A percentile compares a stretch with the other conserved stretches of the same genome.
phyloP scores from a whole-genome alignment of 1,140 invertebrate genomes.

The Geopemphigus sp. region DNA sequence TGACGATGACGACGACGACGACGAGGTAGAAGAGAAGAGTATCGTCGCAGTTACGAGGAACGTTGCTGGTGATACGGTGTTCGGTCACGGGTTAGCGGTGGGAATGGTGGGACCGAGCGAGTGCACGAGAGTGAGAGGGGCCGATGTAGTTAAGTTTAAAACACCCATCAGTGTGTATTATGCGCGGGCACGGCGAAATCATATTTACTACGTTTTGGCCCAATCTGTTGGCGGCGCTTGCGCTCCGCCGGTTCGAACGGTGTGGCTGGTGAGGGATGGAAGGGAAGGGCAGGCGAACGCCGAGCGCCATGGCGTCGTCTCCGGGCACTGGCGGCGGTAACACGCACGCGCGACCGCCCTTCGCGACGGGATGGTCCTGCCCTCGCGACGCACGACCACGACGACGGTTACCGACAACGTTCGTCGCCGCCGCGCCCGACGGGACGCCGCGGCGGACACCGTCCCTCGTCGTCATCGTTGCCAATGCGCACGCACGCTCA shows the following conservation, averaged over 20 bases:
- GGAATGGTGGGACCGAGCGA: background rate
- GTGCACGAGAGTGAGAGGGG: background rate
- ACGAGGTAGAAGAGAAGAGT: too few relatives aligned
- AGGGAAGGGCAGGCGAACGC: slow-evolving; percentile 13
- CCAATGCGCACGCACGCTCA: background rate
- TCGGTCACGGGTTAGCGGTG: too few relatives aligned
- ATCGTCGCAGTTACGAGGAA: background rate
- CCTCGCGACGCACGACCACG: background rate
- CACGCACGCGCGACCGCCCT: slow-evolving; percentile 34
- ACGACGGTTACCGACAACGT: background rate
- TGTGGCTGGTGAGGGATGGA: too few relatives aligned
- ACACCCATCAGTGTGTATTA: slow-evolving; percentile 47
- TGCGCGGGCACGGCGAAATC: slow-evolving; percentile 40
- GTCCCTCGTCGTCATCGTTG: background rate
- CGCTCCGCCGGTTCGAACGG: background rate
- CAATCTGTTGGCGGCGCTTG: background rate
- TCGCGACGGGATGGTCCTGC: background rate
- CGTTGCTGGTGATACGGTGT: too few relatives aligned
- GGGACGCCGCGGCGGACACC: background rate
- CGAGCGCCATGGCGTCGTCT: slow-evolving; percentile 12
- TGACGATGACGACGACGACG: too few relatives aligned
- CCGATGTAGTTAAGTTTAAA: slow-evolving; percentile 38
- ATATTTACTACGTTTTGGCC: slow-evolving; percentile 41
- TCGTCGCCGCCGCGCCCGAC: background rate
- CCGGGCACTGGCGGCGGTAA: background rate